A percentile compares a stretch with the other conserved stretches of the same genome.
Conservation (phyloP, 1,140 invertebrate genomes). For the Aphaenogaster floridana region DNA sequence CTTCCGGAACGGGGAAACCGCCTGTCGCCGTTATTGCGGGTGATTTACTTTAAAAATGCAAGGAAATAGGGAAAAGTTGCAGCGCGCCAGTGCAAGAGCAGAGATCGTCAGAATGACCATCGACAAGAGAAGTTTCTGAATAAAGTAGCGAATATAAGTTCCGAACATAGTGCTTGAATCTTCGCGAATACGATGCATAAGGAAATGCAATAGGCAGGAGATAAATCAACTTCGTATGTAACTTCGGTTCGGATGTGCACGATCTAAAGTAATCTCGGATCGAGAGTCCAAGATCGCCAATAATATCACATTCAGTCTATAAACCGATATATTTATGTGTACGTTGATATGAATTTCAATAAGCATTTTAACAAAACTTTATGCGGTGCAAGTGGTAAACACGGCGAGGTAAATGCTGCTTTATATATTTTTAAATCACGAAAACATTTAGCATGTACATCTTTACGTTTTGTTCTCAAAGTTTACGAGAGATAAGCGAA, state of each 20-base stretch:
- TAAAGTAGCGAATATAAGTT: slow-evolving; percentile 4
- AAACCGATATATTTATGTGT: background rate
- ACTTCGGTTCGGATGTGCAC: background rate
- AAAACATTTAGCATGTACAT: background rate
- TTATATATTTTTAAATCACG: slow-evolving; percentile 18
- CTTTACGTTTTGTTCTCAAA: background rate
- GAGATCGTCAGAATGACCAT: background rate
- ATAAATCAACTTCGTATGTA: background rate
- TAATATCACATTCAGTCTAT: background rate
- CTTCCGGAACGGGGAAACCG: slow-evolving; percentile 9
- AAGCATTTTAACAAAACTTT: background rate
- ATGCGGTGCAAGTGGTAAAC: background rate
- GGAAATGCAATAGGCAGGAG: background rate
- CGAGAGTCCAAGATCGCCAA: background rate
- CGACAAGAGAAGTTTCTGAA: slow-evolving; percentile 2
- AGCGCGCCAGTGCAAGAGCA: background rate
- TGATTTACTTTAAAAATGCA: slow-evolving; percentile 65
- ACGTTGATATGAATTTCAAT: background rate
- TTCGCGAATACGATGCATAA: background rate
- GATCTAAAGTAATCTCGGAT: background rate
- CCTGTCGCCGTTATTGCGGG: background rate
- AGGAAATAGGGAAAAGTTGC: slow-evolving; percentile 26
- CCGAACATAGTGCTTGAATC: slow-evolving; percentile 7
- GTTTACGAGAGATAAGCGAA: slow-evolving; percentile 11
- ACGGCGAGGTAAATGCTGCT: slow-evolving; percentile 5